Base-by-base conservation (phyloP, 2,113 vertebrate species). In the Peromyscus californicus region DNA sequence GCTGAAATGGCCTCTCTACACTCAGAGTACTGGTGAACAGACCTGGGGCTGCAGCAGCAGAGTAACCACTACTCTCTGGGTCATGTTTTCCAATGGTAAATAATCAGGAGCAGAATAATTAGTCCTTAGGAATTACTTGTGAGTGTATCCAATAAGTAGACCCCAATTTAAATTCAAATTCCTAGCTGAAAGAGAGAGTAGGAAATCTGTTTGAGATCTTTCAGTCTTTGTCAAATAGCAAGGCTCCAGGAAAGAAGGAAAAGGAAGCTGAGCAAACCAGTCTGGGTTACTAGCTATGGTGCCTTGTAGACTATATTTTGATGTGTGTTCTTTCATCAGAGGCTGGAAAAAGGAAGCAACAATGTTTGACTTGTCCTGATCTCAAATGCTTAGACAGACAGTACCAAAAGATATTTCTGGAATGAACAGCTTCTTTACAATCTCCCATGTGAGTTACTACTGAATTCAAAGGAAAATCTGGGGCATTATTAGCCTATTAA, bases 351-450 rank as follows among this genome's bases (percentile, higher is more conserved):
- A 22, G 31, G 4, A n/a, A 72, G 36, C 36, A 86, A 51, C 29
- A 76, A 63, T 72, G 15, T 67, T 65, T 69, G 79, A 92, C 75
- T 84, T 86, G 76, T 93, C 93, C 13, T 80, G 93, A 88, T 93
- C 42, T 61, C 36, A 57, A 65, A 57, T 39, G 4, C n/a, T 90
- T 84, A 90, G n/a, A 70, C 6, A 93, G 61, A 94, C 54, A 15
- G 33, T 63, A 92, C 26, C 72, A 82, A 33, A 69, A 93, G 16
- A 51, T 83, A 87, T 72, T 72, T 94, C 29, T 31, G 51, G 5
- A 83, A 70, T 78, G 51, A 93, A 51, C 39, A 85, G 36, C 80
- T 89, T 69, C 79, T 90, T 75, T 69, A 92, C 82, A 82, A 21
- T 51, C 48, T 87, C 75, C 79, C 82, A 65, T 59, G 36, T 85